Evolutionary conservation across 2,888 invertebrate species (phyloP).

Genomic region (Desoria tigrina): DNA sequence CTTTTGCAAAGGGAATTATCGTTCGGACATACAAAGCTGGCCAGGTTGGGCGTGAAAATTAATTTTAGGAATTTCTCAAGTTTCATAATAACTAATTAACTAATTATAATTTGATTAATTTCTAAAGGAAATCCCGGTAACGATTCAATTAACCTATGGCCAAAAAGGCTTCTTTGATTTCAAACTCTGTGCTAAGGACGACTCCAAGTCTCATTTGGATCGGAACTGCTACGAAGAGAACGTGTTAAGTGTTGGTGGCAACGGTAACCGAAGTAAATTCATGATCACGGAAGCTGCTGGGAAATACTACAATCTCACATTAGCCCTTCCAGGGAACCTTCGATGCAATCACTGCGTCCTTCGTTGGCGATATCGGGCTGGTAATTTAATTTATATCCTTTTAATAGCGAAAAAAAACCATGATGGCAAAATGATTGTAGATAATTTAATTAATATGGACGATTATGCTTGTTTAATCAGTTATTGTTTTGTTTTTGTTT

Average conservation of each 20-base stretch:
- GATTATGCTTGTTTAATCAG: no score
- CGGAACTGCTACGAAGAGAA: conserved; percentile 12
- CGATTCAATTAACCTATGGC: conserved; percentile 17
- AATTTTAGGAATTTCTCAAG: conserved; percentile 2
- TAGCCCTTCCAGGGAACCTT: background rate
- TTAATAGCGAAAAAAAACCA: no score
- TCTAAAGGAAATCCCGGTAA: conserved; percentile 20
- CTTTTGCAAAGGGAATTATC: conserved; percentile 33
- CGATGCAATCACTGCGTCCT: conserved; percentile 15
- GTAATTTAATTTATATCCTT: background rate
- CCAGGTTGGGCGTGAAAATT: conserved; percentile 19
- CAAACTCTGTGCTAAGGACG: conserved; percentile 13
- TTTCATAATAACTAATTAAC: no score
- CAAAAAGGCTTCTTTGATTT: conserved; percentile 23
- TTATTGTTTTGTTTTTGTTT: background rate
- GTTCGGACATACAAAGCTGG: conserved; percentile 33
- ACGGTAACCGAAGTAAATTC: background rate
- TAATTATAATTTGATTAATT: no score
- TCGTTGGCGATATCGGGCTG: conserved; percentile 20
- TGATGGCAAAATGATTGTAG: no score
- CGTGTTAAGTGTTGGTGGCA: background rate
- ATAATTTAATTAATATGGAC: no score
- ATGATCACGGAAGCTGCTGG: conserved; percentile 10
- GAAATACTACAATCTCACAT: conserved; percentile 20
- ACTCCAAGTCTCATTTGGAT: conserved; percentile 6